phyloP scores from a whole-genome alignment of 2,888 invertebrate genomes.

The Cataglyphis altisquamis region DNA sequence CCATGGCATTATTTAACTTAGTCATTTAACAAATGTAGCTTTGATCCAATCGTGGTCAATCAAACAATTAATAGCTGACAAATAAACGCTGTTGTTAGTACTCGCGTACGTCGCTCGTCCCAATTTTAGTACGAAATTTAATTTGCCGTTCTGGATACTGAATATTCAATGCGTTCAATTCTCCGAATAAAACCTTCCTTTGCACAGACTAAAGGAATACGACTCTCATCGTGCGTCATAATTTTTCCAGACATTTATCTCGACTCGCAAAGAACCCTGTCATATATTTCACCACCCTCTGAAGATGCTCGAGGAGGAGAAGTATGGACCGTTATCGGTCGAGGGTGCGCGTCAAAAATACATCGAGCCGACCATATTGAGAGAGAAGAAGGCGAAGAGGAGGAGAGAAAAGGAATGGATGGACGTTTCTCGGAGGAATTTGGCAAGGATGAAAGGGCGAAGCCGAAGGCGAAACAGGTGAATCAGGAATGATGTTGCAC shows the following conservation, averaged over 20 bases:
- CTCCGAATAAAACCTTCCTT: not conserved
- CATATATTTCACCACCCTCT: conserved; percentile 50
- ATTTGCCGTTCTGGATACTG: conserved; percentile 8
- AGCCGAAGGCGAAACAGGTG: conserved; percentile 47
- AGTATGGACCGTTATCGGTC: conserved; percentile 63
- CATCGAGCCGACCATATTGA: conserved; percentile 59
- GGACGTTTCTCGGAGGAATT: conserved; percentile 52
- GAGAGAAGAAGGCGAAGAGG: conserved; percentile 1
- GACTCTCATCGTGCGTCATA: conserved; percentile 36
- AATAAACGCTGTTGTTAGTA: conserved; percentile 36
- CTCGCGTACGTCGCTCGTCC: not conserved
- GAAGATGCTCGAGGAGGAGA: conserved; percentile 42
- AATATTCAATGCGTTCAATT: conserved; percentile 40
- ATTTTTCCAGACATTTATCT: conserved; percentile 53
- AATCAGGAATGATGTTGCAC: conserved; percentile 68
- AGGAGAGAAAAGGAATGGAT: conserved; percentile 50
- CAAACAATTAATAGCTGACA: conserved; percentile 53
- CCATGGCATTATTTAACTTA: conserved; percentile 50
- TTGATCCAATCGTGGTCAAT: conserved; percentile 53
- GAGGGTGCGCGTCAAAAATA: conserved; percentile 72
- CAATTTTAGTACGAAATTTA: conserved; percentile 44
- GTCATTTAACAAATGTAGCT: conserved; percentile 36
- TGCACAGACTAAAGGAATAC: not conserved
- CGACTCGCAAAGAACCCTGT: conserved; percentile 21
- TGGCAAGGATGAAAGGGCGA: conserved; percentile 31